Conservation (phyloP, 1,140 invertebrate genomes). For the Dendroctonus ponderosae region DNA sequence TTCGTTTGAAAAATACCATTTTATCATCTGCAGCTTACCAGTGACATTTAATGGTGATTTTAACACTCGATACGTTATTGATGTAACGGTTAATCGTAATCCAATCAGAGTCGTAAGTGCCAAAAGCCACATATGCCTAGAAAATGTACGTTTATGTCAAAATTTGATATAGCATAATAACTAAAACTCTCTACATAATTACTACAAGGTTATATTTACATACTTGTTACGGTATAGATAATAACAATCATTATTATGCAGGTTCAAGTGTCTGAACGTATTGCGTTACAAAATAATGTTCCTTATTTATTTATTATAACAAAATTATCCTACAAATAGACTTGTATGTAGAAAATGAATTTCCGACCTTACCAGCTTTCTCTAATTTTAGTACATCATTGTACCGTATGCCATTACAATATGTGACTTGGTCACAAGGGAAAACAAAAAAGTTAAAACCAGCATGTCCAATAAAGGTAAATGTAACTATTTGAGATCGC, state of each 20-base stretch:
- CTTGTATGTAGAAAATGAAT: too few relatives aligned
- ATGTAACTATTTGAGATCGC: conserved; percentile 14
- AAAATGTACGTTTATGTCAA: conserved; percentile 20
- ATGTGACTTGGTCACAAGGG: conserved; percentile 5
- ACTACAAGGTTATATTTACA: conserved; percentile 26
- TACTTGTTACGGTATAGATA: conserved; percentile 25
- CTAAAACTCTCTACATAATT: conserved; percentile 16
- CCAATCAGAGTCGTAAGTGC: conserved; percentile 10
- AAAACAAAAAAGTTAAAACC: conserved; percentile 16
- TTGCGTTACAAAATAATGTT: background rate
- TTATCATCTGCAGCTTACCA: conserved; percentile 17
- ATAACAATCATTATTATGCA: conserved; percentile 22
- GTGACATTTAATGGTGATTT: conserved; percentile 19
- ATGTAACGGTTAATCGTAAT: conserved; percentile 9
- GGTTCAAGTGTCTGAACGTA: conserved; percentile 10
- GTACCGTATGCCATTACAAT: background rate
- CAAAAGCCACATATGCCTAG: conserved; percentile 11
- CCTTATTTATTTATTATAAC: too few relatives aligned
- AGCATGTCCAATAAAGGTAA: conserved; percentile 14
- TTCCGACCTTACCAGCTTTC: background rate
- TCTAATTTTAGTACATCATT: conserved; percentile 8
- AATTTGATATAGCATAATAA: conserved; percentile 8
- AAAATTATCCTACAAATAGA: too few relatives aligned
- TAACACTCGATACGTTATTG: conserved; percentile 13
- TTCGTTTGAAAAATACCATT: conserved; percentile 11